phyloP scores from a whole-genome alignment of 1,140 invertebrate species.

The Melipona quadrifasciata region DNA sequence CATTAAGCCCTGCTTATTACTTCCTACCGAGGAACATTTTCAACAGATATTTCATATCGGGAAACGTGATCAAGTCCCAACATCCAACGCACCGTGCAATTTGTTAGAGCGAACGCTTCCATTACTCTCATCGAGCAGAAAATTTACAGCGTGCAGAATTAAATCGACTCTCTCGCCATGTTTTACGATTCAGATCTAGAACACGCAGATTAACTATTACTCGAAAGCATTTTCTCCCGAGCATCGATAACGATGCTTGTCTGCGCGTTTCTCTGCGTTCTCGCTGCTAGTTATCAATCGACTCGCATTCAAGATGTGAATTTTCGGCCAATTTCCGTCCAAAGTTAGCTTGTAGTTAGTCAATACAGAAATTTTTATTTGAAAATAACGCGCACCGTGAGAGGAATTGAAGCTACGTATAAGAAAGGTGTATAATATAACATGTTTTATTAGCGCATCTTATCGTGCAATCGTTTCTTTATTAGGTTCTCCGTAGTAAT shows the following conservation, averaged over 20 bases:
- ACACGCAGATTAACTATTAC: neutral
- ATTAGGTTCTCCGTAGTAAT: too few relatives aligned
- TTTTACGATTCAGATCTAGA: neutral
- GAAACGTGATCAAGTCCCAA: neutral
- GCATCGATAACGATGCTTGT: neutral
- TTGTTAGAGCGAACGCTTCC: neutral
- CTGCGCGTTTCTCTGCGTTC: neutral
- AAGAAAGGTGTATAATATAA: too few relatives aligned
- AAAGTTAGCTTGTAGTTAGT: too few relatives aligned
- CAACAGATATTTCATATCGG: conserved; percentile 6
- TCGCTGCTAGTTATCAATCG: neutral
- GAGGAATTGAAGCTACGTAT: too few relatives aligned
- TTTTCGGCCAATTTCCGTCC: neutral
- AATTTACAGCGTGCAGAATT: neutral
- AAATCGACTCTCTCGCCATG: neutral
- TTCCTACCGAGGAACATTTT: neutral
- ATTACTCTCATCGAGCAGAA: neutral
- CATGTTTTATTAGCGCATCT: too few relatives aligned
- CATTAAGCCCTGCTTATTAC: conserved; percentile 32
- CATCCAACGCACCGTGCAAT: neutral
- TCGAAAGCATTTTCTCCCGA: neutral
- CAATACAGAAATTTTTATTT: too few relatives aligned
- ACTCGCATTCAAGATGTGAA: neutral
- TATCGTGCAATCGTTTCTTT: too few relatives aligned
- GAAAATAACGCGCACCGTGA: too few relatives aligned